Evolutionary conservation across 2,888 invertebrate species (phyloP).

Genomic region (Meghimatium bilineatum): DNA sequence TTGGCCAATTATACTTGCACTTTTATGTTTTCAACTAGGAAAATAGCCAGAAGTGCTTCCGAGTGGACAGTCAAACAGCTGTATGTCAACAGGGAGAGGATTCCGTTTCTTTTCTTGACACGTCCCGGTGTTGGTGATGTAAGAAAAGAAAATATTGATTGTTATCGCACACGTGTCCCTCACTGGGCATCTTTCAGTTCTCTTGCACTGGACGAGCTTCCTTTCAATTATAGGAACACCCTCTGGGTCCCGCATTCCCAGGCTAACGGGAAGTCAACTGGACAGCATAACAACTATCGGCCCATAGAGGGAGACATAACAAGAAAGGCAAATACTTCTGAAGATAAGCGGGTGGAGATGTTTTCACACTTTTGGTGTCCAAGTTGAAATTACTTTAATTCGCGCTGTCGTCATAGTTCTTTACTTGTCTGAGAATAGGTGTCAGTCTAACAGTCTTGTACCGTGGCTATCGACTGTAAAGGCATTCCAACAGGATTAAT

Average conservation of each 20-base stretch:
- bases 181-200: not conserved
- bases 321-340: not conserved
- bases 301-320: not conserved
- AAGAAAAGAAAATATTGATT: slow-evolving; percentile 13
- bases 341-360: not conserved
- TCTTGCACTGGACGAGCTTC: not conserved
- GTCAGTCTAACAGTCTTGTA: too few relatives aligned
- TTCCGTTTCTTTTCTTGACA: not conserved
- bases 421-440: too few relatives aligned
- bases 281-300: not conserved
- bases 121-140: not conserved
- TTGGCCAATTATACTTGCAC: too few relatives aligned
- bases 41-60: too few relatives aligned
- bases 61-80: too few relatives aligned
- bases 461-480: too few relatives aligned
- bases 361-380: not conserved
- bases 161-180: not conserved
- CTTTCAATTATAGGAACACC: not conserved
- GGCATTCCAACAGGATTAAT: too few relatives aligned
- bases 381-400: not conserved
- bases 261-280: not conserved
- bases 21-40: too few relatives aligned
- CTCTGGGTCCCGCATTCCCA: not conserved
- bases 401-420: not conserved
- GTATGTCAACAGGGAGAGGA: too few relatives aligned